Evolutionary conservation across 2,113 vertebrate species (phyloP), one percentile per base, ranked within the genome.

Genomic region (Elachura formosa): DNA sequence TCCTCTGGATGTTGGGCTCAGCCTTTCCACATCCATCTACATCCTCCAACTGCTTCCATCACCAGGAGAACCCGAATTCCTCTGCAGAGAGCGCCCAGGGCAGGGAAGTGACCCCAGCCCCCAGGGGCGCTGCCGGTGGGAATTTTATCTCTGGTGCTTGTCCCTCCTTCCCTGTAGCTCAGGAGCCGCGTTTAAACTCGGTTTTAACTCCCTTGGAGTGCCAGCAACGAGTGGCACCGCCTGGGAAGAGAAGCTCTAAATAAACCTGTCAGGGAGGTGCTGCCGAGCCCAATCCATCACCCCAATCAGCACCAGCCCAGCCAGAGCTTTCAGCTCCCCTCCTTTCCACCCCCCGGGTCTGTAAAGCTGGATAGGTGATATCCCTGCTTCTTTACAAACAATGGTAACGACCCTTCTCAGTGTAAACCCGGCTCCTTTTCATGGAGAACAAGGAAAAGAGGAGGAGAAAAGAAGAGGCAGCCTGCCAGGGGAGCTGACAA

Each of bases 401-500:
- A 93, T 67, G 94, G 29, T 77, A 97, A 96, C 85, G 92, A 85
- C 90, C 94, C 79, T 88, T 78, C 90, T 68, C 67, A 96, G 63
- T 17, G 20, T 10, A 48, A 63, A 52, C 45, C 56, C 54, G 71
- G 74, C 88, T 90, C 88, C 89, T 97, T 97, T 94, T 95, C 88
- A 93, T 10, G 40, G 89, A 77, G 76, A 93, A 96, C 78, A 95
- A 96, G 87, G 90, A 71, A 84, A 96, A 89, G 69, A 96, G 93
- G 87, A 67, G 94, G 86, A 68, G 80, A 95, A 85, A 95, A 93
- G 84, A 36, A 49, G 84, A 34, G 59, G 82, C 94, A 95, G 75
- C 79, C 94, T 97, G 97, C 96, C 96, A 97, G 96, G 80, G 95
- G 87, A 95, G 89, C 94, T 91, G 82, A 96, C 94, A 96, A 97